phyloP scores from a whole-genome alignment of 92 coral and sea anemone species.

The Pocillopora meandrina region DNA sequence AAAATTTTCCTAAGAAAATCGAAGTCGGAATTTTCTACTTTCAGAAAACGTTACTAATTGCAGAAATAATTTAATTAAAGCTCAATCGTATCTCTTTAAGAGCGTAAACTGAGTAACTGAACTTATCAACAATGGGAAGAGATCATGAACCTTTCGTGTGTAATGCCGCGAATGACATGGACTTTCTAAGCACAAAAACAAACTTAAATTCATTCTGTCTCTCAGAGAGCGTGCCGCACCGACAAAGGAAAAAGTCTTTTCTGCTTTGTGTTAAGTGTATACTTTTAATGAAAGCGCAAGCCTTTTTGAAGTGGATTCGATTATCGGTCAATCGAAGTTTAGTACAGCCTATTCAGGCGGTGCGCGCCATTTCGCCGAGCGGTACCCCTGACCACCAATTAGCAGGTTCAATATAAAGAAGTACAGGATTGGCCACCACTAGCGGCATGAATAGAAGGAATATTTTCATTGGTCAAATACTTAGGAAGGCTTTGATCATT shows the following conservation, averaged over 20 bases:
- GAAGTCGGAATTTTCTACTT: too few species aligned
- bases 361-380: slow-evolving; percentile 42
- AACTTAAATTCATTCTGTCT: neutral
- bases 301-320: slow-evolving; percentile 20
- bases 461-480: slow-evolving; percentile 44
- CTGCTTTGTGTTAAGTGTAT: neutral
- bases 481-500: neutral
- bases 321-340: slow-evolving; percentile 22
- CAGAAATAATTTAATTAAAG: too few species aligned
- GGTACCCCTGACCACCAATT: slow-evolving; percentile 48
- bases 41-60: too few species aligned
- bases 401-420: slow-evolving; percentile 46
- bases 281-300: slow-evolving; percentile 8
- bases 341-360: slow-evolving; percentile 16
- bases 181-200: neutral
- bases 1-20: too few species aligned
- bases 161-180: neutral
- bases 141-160: neutral
- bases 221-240: neutral
- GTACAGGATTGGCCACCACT: slow-evolving; percentile 43
- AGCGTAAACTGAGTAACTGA: too few species aligned
- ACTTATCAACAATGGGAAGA: too few species aligned
- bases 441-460: slow-evolving; percentile 17
- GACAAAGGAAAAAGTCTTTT: slow-evolving; percentile 15
- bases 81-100: too few species aligned